Conservation (phyloP, 37 sponge, comb jelly and placozoan genomes). For the Ephydatia muelleri region DNA sequence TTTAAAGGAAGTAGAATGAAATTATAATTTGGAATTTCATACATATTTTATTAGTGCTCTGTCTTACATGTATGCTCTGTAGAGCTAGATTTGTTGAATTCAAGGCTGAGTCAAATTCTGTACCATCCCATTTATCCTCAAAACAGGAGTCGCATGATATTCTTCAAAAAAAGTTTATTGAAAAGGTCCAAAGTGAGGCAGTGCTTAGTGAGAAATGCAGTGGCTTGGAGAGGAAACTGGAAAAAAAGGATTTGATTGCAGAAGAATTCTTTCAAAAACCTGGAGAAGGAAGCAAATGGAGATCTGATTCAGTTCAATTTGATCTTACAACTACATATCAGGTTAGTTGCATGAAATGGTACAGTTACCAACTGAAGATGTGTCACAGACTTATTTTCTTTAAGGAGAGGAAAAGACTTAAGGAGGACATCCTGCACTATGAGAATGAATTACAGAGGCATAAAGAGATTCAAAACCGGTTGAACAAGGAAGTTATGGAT, state of each 20-base stretch:
- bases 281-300: not conserved
- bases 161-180: not conserved
- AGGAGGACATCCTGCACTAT: not conserved
- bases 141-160: not conserved
- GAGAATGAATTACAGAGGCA: not conserved
- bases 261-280: not conserved
- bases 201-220: not conserved
- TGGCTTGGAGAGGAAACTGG: not conserved
- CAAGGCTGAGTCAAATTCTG: too few species aligned
- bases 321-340: too few species aligned
- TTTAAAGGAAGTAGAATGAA: too few species aligned
- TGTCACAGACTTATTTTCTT: too few species aligned
- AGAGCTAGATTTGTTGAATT: too few species aligned
- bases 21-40: too few species aligned
- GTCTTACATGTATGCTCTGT: too few species aligned
- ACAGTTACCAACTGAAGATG: too few species aligned
- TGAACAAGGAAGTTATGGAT: constrained; percentile 11
- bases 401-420: not conserved
- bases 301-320: too few species aligned
- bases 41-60: too few species aligned
- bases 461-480: not conserved
- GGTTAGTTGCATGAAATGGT: too few species aligned
- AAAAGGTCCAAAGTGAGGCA: not conserved
- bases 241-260: not conserved
- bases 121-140: not conserved